Percentiles rank a stretch among this genome's conserved stretches.
These are phyloP conservation scores for Drosophila melanosoma DNA, from an alignment of 2,888 invertebrate genomes.

Conservation along the genomic window DNA sequence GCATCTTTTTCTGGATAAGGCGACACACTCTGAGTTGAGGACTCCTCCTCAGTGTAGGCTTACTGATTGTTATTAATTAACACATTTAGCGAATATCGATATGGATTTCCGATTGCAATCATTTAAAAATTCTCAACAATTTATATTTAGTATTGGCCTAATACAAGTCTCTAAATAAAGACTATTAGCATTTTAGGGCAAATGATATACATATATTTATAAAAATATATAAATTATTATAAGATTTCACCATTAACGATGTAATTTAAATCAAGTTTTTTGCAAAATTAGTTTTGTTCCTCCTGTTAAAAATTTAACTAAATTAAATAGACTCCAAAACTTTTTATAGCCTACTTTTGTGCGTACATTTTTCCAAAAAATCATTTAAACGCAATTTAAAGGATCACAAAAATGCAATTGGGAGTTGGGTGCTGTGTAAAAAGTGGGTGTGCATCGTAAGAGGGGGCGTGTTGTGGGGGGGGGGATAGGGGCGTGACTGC, in stretches of 20 bases:
- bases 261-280: neutral
- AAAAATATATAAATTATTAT: neutral
- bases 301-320: neutral
- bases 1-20: no score
- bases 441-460: neutral
- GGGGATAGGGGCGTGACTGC: constrained; percentile 22
- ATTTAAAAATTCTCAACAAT: no score
- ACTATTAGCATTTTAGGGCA: neutral
- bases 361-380: neutral
- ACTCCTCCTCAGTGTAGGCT: no score
- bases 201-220: neutral
- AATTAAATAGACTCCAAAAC: neutral
- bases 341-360: constrained; percentile 24
- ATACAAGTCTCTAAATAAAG: neutral
- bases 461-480: neutral
- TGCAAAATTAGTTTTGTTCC: neutral
- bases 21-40: no score
- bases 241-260: neutral
- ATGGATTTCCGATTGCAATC: no score
- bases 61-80: neutral
- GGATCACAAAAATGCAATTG: constrained; percentile 22
- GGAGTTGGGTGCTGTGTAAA: neutral
- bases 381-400: constrained; percentile 58
- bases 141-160: neutral
- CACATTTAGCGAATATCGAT: neutral